Percentiles rank a stretch among this genome's conserved stretches.
Conservation (phyloP, 2,888 invertebrate genomes). For the Morpho deidamia region DNA sequence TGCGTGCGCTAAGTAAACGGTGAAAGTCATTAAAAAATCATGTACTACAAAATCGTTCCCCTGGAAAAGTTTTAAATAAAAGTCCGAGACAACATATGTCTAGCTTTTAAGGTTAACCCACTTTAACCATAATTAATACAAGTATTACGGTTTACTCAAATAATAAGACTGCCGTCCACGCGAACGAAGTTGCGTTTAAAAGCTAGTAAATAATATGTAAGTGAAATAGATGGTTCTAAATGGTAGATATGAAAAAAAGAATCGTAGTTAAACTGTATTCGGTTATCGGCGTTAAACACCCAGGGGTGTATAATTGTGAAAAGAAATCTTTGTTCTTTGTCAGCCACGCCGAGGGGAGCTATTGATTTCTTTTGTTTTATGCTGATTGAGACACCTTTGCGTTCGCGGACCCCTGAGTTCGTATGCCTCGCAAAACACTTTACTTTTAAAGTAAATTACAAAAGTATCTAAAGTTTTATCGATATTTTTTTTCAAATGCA, state of each 20-base stretch:
- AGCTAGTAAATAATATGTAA: too few relatives aligned
- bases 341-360: constrained; percentile 62
- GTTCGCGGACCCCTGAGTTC: constrained; percentile 51
- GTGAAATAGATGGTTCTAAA: not conserved
- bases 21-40: too few relatives aligned
- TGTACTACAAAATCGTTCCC: too few relatives aligned
- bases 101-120: too few relatives aligned
- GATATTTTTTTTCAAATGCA: too few relatives aligned
- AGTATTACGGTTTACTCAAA: too few relatives aligned
- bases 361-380: constrained; percentile 80
- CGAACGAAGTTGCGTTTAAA: too few relatives aligned
- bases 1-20: too few relatives aligned
- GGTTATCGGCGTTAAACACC: constrained; percentile 62
- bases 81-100: too few relatives aligned
- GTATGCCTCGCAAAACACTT: constrained; percentile 70
- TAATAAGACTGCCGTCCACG: too few relatives aligned
- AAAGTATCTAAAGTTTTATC: not conserved
- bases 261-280: constrained; percentile 50
- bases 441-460: constrained; percentile 51
- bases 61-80: too few relatives aligned
- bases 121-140: too few relatives aligned
- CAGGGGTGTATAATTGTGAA: constrained; percentile 75
- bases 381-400: constrained; percentile 78
- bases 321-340: constrained; percentile 79
- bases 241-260: constrained; percentile 13